Evolutionary conservation across 2,888 invertebrate species (phyloP).

Genomic region (Xestoiulus laeticollis): DNA sequence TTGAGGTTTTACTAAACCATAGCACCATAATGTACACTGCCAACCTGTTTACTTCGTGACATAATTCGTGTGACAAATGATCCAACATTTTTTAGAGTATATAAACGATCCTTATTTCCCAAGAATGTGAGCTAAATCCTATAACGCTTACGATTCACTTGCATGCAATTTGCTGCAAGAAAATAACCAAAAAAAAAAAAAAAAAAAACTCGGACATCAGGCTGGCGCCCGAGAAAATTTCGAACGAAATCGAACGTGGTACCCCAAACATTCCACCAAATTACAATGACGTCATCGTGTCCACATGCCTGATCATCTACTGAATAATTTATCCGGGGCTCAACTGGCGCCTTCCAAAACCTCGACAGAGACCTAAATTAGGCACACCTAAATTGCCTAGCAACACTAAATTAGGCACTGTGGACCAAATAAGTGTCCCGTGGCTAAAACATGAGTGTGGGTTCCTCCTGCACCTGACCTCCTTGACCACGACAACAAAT

Average conservation of each 20-base stretch:
- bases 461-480: conserved; percentile 26
- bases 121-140: neutral
- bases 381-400: neutral
- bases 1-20: neutral
- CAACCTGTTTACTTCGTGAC: neutral
- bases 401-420: neutral
- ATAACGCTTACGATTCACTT: neutral
- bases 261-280: neutral
- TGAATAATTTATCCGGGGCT: conserved; percentile 34
- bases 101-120: neutral
- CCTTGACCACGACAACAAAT: neutral
- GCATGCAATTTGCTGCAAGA: neutral
- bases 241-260: neutral
- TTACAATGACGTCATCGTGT: neutral
- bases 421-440: neutral
- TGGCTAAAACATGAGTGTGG: neutral
- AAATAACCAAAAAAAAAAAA: neutral
- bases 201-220: neutral
- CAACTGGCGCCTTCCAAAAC: neutral
- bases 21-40: neutral
- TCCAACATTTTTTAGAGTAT: neutral
- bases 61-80: conserved; percentile 28
- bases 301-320: neutral
- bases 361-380: neutral
- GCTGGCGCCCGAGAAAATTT: conserved; percentile 1